These are phyloP conservation scores for Neoascia interrupta DNA, from an alignment of 2,888 invertebrate species.

Conservation along the genomic window DNA sequence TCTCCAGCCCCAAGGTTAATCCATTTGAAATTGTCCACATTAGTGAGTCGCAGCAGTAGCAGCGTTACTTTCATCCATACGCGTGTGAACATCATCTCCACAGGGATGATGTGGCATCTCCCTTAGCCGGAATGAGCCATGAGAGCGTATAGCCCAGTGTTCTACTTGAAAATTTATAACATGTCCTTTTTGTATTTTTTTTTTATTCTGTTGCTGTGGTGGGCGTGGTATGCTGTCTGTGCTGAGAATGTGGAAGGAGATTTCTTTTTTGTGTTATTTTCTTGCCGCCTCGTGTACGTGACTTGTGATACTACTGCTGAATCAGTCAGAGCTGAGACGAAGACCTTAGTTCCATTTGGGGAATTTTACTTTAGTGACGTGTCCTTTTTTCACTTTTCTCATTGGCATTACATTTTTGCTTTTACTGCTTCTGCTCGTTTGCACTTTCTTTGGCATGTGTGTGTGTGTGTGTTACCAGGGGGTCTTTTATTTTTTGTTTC, in stretches of 20 bases:
- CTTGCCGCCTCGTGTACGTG: slow-evolving; percentile 39
- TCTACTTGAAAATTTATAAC: slow-evolving; percentile 53
- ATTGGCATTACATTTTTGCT: slow-evolving; percentile 18
- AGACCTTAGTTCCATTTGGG: slow-evolving; percentile 35
- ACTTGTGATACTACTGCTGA: slow-evolving; percentile 33
- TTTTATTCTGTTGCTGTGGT: neutral
- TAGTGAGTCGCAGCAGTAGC: slow-evolving; percentile 3
- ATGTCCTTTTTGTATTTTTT: slow-evolving; percentile 9
- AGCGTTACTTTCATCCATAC: slow-evolving; percentile 1
- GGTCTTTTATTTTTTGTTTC: neutral
- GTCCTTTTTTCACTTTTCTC: slow-evolving; percentile 43
- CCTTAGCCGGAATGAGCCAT: neutral
- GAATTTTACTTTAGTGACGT: slow-evolving; percentile 46
- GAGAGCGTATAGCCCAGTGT: neutral
- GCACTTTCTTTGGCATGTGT: slow-evolving; percentile 13
- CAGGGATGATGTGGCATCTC: neutral
- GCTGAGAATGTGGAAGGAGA: neutral
- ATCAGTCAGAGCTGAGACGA: neutral
- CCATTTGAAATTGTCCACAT: slow-evolving; percentile 44
- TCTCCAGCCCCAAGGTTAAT: slow-evolving; percentile 54
- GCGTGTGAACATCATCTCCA: slow-evolving; percentile 39
- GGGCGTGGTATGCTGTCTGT: neutral
- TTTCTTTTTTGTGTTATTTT: neutral
- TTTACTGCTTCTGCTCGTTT: slow-evolving; percentile 9
- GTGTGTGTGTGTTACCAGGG: too few species aligned